A percentile compares a stretch with the other conserved stretches of the same genome.
These are phyloP conservation scores for Alaudala cheleensis DNA, from an alignment of 2,113 vertebrate genomes.

Conservation along the genomic window DNA sequence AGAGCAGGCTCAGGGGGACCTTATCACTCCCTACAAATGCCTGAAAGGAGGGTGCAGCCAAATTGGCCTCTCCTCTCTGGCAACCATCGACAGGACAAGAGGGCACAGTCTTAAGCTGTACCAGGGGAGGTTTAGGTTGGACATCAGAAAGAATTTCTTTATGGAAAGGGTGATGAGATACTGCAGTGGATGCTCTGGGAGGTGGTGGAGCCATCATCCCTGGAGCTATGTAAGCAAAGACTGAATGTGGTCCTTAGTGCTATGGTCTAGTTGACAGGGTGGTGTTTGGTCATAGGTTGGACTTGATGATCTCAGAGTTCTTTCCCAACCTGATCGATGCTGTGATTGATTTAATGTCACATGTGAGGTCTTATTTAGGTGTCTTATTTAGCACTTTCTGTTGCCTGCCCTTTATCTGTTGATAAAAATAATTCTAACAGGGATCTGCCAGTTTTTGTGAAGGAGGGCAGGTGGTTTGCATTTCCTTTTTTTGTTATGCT, in stretches of 20 bases:
- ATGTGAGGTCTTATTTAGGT: not conserved
- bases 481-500: not conserved
- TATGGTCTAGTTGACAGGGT: not conserved
- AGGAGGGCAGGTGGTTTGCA: not conserved
- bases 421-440: not conserved
- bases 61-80: not conserved
- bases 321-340: not conserved
- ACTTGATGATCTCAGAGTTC: not conserved
- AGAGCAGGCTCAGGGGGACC: not conserved
- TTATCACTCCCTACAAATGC: not conserved
- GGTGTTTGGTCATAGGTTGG: not conserved
- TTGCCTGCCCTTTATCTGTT: not conserved
- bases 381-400: not conserved
- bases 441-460: not conserved
- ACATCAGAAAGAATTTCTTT: not conserved
- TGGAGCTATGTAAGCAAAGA: not conserved
- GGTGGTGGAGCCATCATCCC: not conserved
- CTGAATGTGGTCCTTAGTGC: not conserved
- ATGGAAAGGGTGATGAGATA: not conserved
- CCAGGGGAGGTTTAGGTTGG: not conserved
- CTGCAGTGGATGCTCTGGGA: not conserved
- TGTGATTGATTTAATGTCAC: not conserved
- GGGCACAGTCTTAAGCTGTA: not conserved
- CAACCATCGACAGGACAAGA: accelerated
- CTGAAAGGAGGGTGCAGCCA: not conserved